Percentiles rank a stretch among this genome's conserved stretches.
Evolutionary conservation across 2,113 vertebrate species (phyloP).

Genomic region (Myxocyprinus asiaticus): DNA sequence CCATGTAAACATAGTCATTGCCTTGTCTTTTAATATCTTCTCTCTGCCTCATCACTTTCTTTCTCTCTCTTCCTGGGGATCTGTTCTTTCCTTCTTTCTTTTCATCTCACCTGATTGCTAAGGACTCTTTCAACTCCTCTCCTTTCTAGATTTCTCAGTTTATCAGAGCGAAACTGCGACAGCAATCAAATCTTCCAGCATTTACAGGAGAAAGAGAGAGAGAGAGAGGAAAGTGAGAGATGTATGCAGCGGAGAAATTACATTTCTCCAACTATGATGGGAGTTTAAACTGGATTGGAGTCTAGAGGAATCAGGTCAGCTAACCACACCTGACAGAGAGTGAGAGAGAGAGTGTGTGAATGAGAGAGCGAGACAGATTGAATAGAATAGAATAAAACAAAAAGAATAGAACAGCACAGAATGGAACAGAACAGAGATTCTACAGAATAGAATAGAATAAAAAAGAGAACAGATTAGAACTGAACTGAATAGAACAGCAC

Average conservation of each 20-base stretch:
- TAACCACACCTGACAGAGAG: slow-evolving; percentile 38
- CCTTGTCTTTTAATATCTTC: too few species aligned
- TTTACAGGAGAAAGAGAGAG: not conserved
- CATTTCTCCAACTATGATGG: not conserved
- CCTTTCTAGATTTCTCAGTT: slow-evolving; percentile 8
- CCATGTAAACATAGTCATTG: too few species aligned
- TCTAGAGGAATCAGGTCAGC: slow-evolving; percentile 35
- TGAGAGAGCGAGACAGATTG: not conserved
- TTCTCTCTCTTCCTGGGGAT: slow-evolving; percentile 6
- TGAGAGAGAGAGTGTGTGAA: too few species aligned
- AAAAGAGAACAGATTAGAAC: too few species aligned
- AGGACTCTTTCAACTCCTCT: not conserved
- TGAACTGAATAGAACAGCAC: slow-evolving; percentile 54
- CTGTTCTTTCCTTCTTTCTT: not conserved
- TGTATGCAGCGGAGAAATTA: not conserved
- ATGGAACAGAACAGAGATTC: too few species aligned
- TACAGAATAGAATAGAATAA: not conserved
- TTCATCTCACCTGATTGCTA: slow-evolving; percentile 2
- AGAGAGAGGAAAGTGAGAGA: not conserved
- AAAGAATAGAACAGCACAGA: too few species aligned
- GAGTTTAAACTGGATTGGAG: slow-evolving; percentile 33
- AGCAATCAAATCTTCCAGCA: slow-evolving; percentile 14
- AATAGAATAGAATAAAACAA: too few species aligned
- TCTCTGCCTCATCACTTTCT: too few species aligned
- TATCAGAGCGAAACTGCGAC: not conserved